Evolutionary conservation across 1,140 invertebrate species (phyloP).

Genomic region (Pseudomyrmex gracilis): DNA sequence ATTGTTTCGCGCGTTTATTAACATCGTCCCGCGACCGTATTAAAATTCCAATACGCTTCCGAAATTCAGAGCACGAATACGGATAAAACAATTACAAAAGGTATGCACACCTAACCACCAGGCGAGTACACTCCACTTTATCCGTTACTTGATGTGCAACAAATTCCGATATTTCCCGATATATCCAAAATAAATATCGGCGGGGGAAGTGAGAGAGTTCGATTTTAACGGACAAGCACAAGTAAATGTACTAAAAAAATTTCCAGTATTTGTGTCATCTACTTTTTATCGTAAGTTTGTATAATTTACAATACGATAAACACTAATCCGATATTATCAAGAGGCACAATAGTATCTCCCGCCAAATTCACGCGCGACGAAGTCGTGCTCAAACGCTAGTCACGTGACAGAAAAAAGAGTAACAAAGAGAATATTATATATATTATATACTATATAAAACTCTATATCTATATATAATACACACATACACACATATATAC

Average conservation of each 20-base stretch:
- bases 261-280: too few relatives aligned
- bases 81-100: slow-evolving; percentile 28
- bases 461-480: too few relatives aligned
- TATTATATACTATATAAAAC: too few relatives aligned
- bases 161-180: slow-evolving; percentile 36
- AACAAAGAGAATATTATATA: too few relatives aligned
- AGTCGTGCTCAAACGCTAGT: too few relatives aligned
- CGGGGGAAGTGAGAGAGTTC: background rate
- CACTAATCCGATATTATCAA: background rate
- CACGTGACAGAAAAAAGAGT: too few relatives aligned
- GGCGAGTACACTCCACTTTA: slow-evolving; percentile 14
- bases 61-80: slow-evolving; percentile 37
- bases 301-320: too few relatives aligned
- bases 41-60: slow-evolving; percentile 39
- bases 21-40: slow-evolving; percentile 28
- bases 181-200: slow-evolving; percentile 43
- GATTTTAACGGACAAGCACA: slow-evolving; percentile 6
- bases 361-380: too few relatives aligned
- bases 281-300: too few relatives aligned
- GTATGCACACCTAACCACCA: background rate
- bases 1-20: slow-evolving; percentile 46
- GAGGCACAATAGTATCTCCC: too few relatives aligned
- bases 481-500: too few relatives aligned
- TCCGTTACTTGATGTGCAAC: slow-evolving; percentile 11
- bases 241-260: background rate